Evolutionary conservation across 1,140 invertebrate species (phyloP).

Genomic region (Stenopsyche tienmushanensis): DNA sequence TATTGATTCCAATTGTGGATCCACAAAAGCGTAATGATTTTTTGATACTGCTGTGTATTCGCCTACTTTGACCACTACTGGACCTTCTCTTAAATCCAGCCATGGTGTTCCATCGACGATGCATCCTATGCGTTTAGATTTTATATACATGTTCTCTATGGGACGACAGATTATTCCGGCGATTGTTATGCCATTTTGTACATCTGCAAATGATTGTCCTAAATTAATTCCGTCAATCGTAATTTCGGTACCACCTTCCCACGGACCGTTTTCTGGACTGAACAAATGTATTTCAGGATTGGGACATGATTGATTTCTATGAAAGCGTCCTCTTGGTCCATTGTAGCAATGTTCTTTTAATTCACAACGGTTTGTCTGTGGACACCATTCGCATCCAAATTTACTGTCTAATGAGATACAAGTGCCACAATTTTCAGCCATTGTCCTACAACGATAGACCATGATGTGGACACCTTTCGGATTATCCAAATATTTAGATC

Average conservation of each 20-base stretch:
- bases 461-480: background rate
- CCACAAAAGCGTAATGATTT: constrained; percentile 77
- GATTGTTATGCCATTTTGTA: background rate
- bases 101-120: background rate
- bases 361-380: too few species aligned
- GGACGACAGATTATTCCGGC: background rate
- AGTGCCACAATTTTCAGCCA: background rate
- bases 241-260: background rate
- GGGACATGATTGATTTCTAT: background rate
- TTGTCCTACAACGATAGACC: background rate
- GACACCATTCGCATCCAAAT: too few species aligned
- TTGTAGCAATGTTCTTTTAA: too few species aligned
- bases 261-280: background rate
- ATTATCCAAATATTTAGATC: background rate
- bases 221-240: background rate
- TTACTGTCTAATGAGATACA: too few species aligned
- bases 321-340: too few species aligned
- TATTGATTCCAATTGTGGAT: constrained; percentile 82
- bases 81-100: background rate
- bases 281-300: background rate
- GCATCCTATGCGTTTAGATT: background rate
- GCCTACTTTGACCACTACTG: background rate
- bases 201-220: background rate
- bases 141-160: background rate
- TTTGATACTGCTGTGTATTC: background rate